Conservation (phyloP, 2,888 invertebrate genomes). For the Tetheella fluctuosa region DNA sequence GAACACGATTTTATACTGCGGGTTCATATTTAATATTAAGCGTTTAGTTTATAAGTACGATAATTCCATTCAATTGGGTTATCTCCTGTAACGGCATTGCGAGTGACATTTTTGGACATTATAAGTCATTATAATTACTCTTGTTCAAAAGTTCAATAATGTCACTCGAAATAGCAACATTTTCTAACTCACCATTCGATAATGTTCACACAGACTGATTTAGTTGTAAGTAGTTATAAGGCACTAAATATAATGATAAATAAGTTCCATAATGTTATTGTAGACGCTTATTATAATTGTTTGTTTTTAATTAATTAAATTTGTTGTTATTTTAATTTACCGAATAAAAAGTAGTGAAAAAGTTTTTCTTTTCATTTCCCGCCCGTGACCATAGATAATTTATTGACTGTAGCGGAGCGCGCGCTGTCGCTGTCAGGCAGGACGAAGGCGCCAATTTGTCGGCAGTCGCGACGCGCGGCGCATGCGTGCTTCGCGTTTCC, state of each 20-base stretch:
- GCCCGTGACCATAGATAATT: neutral
- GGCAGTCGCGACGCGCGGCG: slow-evolving; percentile 40
- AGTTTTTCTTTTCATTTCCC: neutral
- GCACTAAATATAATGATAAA: too few species aligned
- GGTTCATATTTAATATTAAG: neutral
- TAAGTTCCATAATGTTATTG: neutral
- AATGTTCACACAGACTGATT: slow-evolving; percentile 71
- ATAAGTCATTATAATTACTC: neutral
- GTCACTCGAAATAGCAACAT: slow-evolving; percentile 13
- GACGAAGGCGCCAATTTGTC: slow-evolving; percentile 26
- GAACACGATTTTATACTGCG: neutral
- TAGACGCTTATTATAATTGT: neutral
- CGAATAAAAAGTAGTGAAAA: neutral
- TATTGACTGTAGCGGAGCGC: neutral
- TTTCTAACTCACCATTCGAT: slow-evolving; percentile 77
- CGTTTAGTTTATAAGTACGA: slow-evolving; percentile 21
- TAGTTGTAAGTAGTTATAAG: slow-evolving; percentile 46
- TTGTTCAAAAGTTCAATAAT: neutral
- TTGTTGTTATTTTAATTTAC: neutral
- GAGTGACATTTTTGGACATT: slow-evolving; percentile 22
- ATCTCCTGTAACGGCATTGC: slow-evolving; percentile 30
- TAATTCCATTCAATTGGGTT: slow-evolving; percentile 42
- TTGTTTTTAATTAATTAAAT: neutral
- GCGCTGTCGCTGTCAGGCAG: neutral
- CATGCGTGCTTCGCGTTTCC: slow-evolving; percentile 41